Evolutionary conservation across 2,113 vertebrate genomes (phyloP).

Genomic region (Coturnix japonica): DNA sequence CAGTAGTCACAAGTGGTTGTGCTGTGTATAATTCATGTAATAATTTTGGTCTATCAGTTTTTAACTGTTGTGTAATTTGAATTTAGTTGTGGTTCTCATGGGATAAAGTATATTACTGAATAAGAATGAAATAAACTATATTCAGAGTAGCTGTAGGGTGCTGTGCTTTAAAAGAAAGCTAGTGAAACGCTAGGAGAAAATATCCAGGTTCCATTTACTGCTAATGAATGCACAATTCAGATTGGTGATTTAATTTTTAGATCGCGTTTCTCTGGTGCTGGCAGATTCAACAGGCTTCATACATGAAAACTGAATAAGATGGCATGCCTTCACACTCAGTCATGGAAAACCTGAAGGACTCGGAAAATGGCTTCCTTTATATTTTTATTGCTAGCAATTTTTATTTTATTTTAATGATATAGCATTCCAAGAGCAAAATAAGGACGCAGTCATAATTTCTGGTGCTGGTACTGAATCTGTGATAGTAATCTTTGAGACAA

Average conservation of each 20-base stretch:
- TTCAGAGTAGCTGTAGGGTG: slow-evolving; percentile 54
- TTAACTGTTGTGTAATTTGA: slow-evolving; percentile 55
- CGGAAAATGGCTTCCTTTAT: neutral
- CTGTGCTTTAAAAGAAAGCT: slow-evolving; percentile 42
- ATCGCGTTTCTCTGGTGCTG: slow-evolving; percentile 4
- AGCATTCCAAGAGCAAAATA: neutral
- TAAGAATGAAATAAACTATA: slow-evolving; percentile 43
- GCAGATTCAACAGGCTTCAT: slow-evolving; percentile 16
- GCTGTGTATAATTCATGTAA: slow-evolving; percentile 40
- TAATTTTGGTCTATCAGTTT: slow-evolving; percentile 41
- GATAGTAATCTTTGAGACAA: neutral
- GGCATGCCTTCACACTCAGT: neutral
- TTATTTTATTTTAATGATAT: neutral
- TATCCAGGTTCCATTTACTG: slow-evolving; percentile 28
- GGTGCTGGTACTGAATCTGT: neutral
- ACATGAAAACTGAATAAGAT: neutral
- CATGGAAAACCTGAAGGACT: neutral
- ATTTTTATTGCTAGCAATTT: slow-evolving; percentile 2
- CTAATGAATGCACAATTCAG: slow-evolving; percentile 52
- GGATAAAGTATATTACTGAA: slow-evolving; percentile 46
- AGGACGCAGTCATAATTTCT: neutral
- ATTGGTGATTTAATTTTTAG: slow-evolving; percentile 52
- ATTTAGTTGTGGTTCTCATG: slow-evolving; percentile 36
- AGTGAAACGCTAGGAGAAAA: slow-evolving; percentile 32
- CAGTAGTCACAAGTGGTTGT: neutral